Base-by-base conservation (phyloP, 1,140 invertebrate species). In the Cydia pomonella region DNA sequence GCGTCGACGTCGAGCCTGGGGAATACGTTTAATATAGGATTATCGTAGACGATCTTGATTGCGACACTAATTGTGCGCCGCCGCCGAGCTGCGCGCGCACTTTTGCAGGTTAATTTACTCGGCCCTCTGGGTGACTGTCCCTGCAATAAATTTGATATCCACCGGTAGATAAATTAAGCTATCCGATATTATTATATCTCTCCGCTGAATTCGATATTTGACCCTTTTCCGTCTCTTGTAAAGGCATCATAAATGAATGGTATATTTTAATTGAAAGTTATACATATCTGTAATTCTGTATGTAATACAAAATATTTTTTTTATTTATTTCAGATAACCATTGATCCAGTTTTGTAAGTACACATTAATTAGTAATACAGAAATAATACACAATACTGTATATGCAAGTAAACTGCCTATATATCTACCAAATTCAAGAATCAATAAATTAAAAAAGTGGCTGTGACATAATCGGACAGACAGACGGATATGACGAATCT, bases 21-120 rank as follows among this genome's bases (percentile, higher is more conserved):
- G 79, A 80, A 79, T 81, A 78, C 79, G 82, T 75, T 80, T 77
- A 73, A 81, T 75, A 80, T 76, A 73, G 80, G 81, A 85, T 83
- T 85, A 85, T 80, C 78, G 79, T 75, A 78, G 76, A 78, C 78
- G 78, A 87, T 85, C 84, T 83, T 85, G 82, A 87, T 84, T 84
- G 82, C 82, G 78, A 77, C 75, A 79, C 85, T 87, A 87, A 87
- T 87, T 87, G 82, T 79, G 76, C 72, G 74, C 75, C 72, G 79
- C 77, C 76, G 78, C 75, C 74, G 78, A 74, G 79, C 79, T 77
- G 78, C 77, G 77, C 79, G 41, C 71, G 78, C 81, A 83, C 76
- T 85, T 85, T 84, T 85, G 79, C 78, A 80, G 69, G 64, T 69
- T 69, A 69, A 69, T 69, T 69, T 69, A 69, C 64, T 69, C 64